These are phyloP conservation scores for Hydropsyche tenuis DNA, from an alignment of 1,140 invertebrate genomes.

Conservation along the genomic window DNA sequence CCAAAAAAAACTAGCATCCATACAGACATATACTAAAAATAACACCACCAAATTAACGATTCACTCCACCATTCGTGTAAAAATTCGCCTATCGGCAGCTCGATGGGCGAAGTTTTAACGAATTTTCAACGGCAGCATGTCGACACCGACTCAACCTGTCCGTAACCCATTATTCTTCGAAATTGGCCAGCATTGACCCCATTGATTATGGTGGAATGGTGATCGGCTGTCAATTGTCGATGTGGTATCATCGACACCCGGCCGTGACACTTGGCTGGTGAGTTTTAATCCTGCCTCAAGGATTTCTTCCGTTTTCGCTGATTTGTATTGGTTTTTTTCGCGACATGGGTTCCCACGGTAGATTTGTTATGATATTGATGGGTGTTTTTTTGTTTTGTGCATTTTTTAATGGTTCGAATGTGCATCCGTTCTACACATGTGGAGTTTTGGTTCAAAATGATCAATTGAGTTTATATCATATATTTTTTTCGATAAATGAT, in stretches of 20 bases:
- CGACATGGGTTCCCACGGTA: conserved; percentile 13
- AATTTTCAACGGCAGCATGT: too few relatives aligned
- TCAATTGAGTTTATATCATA: too few relatives aligned
- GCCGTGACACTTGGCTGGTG: conserved; percentile 18
- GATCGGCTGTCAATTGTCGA: conserved; percentile 20
- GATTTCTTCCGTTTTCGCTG: neutral
- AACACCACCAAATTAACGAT: too few relatives aligned
- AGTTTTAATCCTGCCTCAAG: conserved; percentile 1
- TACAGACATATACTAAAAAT: too few relatives aligned
- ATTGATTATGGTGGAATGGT: neutral
- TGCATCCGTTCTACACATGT: too few relatives aligned
- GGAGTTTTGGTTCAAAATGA: too few relatives aligned
- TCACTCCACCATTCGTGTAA: too few relatives aligned
- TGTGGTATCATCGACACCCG: conserved; percentile 5
- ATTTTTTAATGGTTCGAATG: neutral
- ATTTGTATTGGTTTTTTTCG: too few relatives aligned
- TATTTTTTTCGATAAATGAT: too few relatives aligned
- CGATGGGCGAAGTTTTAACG: too few relatives aligned
- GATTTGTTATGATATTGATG: neutral
- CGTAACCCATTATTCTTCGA: neutral
- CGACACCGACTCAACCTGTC: neutral
- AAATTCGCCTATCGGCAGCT: too few relatives aligned
- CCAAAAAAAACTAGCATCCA: too few relatives aligned
- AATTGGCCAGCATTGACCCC: conserved; percentile 17
- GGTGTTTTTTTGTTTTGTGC: neutral